These are phyloP conservation scores for Pocillopora damicornis DNA, from an alignment of 64 coral and sea anemone species.

Conservation along the genomic window DNA sequence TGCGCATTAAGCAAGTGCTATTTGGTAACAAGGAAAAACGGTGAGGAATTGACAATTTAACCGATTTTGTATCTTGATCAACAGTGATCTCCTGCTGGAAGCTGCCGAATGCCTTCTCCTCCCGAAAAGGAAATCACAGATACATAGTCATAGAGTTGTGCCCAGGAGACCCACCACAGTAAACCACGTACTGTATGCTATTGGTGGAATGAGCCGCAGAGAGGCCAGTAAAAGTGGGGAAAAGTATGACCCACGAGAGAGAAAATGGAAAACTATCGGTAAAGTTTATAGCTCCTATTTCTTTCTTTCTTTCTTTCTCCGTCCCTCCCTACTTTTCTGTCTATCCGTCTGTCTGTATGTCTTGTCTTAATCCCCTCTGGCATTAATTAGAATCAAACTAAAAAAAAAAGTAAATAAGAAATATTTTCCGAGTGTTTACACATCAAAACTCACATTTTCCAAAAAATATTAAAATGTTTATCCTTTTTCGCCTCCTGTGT, in stretches of 20 bases:
- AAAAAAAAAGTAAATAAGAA: no score
- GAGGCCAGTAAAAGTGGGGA: constrained; percentile 99
- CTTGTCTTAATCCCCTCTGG: no score
- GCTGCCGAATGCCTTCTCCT: constrained; percentile 68
- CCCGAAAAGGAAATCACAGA: constrained; percentile 72
- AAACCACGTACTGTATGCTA: constrained; percentile 87
- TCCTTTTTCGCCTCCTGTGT: no score
- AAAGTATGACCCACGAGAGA: constrained; percentile 87
- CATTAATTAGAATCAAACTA: no score
- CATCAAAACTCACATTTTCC: no score
- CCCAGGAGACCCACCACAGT: constrained; percentile 70
- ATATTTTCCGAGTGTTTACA: no score
- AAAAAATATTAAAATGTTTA: no score
- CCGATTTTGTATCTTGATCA: no score
- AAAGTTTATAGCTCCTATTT: not conserved
- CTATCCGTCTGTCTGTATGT: not conserved
- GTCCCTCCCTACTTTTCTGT: not conserved
- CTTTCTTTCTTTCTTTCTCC: not conserved
- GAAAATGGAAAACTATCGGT: constrained; percentile 99
- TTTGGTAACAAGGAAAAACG: no score
- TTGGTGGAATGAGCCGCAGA: constrained; percentile 97
- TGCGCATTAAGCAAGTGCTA: no score
- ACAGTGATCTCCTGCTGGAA: constrained; percentile 81
- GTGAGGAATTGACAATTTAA: not conserved
- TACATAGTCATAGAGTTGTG: constrained; percentile 50